A percentile compares a stretch with the other conserved stretches of the same genome.
These are phyloP conservation scores for Caenorhabditis afra DNA, from an alignment of 2,888 invertebrate genomes.

Conservation along the genomic window DNA sequence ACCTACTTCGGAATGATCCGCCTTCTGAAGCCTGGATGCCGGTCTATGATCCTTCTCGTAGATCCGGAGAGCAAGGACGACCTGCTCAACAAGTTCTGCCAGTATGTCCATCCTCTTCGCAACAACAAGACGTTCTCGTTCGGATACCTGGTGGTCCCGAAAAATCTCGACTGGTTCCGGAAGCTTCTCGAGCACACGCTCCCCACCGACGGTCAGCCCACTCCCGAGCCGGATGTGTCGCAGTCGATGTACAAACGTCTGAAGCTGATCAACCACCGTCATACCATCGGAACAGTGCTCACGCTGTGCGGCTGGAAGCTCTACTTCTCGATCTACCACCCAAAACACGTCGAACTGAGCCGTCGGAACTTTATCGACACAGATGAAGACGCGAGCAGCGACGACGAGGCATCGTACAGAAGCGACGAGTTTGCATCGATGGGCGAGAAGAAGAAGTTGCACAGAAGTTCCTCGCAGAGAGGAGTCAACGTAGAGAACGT, in stretches of 20 bases:
- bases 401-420: slow-evolving; percentile 52
- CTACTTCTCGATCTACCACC: slow-evolving; percentile 99
- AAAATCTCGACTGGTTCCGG: slow-evolving; percentile 94
- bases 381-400: slow-evolving; percentile 49
- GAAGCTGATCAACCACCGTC: slow-evolving; percentile 89
- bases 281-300: slow-evolving; percentile 96
- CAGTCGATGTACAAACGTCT: slow-evolving; percentile 66
- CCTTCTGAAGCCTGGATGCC: slow-evolving; percentile 90
- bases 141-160: slow-evolving; percentile 92
- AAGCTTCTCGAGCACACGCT: slow-evolving; percentile 91
- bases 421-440: slow-evolving; percentile 60
- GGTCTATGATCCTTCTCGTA: slow-evolving; percentile 92
- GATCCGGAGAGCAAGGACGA: slow-evolving; percentile 91
- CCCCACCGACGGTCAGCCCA: slow-evolving; percentile 81
- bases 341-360: slow-evolving; percentile 87
- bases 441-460: slow-evolving; percentile 60
- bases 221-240: slow-evolving; percentile 48
- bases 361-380: slow-evolving; percentile 52
- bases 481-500: slow-evolving; percentile 83
- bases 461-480: slow-evolving; percentile 49
- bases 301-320: slow-evolving; percentile 96
- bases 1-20: slow-evolving; percentile 95
- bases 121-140: slow-evolving; percentile 97
- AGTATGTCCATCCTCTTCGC: slow-evolving; percentile 94
- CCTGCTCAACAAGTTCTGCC: slow-evolving; percentile 92